Conservation (phyloP, 2,888 invertebrate species). For the Phyllotreta striolata region DNA sequence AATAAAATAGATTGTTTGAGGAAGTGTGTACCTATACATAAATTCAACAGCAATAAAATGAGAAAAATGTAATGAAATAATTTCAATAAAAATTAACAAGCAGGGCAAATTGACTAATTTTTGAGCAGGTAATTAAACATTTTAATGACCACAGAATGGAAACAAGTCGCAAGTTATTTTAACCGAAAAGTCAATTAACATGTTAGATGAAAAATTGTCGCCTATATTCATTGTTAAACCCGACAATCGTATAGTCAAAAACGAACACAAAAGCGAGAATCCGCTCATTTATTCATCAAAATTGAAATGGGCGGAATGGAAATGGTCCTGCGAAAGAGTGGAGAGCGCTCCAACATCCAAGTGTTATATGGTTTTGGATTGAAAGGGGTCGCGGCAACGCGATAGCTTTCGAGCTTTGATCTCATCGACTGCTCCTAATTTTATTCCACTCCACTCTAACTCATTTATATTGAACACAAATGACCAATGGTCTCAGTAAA, state of each 20-base stretch:
- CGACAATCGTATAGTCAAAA: slow-evolving; percentile 14
- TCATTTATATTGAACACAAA: slow-evolving; percentile 57
- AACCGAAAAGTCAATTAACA: no score
- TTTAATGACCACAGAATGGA: no score
- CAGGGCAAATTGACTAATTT: no score
- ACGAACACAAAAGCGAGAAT: slow-evolving; percentile 20
- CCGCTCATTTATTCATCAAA: slow-evolving; percentile 25
- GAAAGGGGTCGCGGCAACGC: slow-evolving; percentile 46
- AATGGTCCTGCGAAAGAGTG: slow-evolving; percentile 3
- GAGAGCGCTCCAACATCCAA: slow-evolving; percentile 20
- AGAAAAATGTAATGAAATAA: no score
- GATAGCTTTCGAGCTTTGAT: slow-evolving; percentile 52
- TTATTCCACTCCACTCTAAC: slow-evolving; percentile 57
- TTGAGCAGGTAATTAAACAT: no score
- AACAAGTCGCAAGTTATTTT: no score
- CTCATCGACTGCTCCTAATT: slow-evolving; percentile 57
- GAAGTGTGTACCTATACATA: no score
- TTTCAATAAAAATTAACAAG: no score
- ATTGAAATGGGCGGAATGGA: slow-evolving; percentile 39
- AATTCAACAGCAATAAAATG: no score
- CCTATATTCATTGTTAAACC: slow-evolving; percentile 16
- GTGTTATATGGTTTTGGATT: slow-evolving; percentile 32
- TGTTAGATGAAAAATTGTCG: no score
- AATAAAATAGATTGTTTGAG: no score
- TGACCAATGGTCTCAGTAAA: slow-evolving; percentile 59